phyloP scores from a whole-genome alignment of 2,888 invertebrate genomes.

The Patella pellucida region DNA sequence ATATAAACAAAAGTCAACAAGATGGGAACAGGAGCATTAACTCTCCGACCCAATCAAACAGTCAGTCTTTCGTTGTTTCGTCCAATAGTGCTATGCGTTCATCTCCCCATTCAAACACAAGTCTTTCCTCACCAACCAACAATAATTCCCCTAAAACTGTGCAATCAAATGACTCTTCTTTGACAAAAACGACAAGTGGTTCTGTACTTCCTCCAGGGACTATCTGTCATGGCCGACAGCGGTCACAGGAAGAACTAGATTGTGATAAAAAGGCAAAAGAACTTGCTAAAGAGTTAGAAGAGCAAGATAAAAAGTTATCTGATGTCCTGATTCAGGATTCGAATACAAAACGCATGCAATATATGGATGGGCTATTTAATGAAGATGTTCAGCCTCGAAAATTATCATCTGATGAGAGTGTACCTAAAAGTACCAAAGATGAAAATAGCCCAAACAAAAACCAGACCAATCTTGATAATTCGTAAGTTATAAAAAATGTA shows the following conservation, averaged over 20 bases:
- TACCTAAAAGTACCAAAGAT: not conserved
- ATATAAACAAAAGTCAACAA: not conserved
- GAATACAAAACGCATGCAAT: conserved; percentile 80
- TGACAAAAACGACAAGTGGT: not conserved
- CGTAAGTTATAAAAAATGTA: not conserved
- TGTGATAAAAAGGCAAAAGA: conserved; percentile 79
- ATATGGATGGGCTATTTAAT: conserved; percentile 78
- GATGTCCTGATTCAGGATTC: conserved; percentile 74
- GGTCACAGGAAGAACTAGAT: conserved; percentile 80
- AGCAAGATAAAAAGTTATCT: conserved; percentile 58
- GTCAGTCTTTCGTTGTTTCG: conserved; percentile 4
- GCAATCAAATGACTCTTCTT: conserved; percentile 13
- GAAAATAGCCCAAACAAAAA: not conserved
- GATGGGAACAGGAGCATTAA: not conserved
- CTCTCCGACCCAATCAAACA: not conserved
- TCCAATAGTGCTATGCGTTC: conserved; percentile 2
- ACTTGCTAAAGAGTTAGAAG: conserved; percentile 63
- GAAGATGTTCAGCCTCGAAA: conserved; percentile 20
- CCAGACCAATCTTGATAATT: not conserved
- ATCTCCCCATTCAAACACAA: not conserved
- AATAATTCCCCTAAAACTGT: conserved; percentile 1
- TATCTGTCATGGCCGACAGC: conserved; percentile 58
- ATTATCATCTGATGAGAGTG: conserved; percentile 3
- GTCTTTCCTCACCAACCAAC: not conserved
- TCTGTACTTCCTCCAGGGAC: not conserved